phyloP scores from a whole-genome alignment of 2,797 vertebrate genomes.

The Vireo griseus region DNA sequence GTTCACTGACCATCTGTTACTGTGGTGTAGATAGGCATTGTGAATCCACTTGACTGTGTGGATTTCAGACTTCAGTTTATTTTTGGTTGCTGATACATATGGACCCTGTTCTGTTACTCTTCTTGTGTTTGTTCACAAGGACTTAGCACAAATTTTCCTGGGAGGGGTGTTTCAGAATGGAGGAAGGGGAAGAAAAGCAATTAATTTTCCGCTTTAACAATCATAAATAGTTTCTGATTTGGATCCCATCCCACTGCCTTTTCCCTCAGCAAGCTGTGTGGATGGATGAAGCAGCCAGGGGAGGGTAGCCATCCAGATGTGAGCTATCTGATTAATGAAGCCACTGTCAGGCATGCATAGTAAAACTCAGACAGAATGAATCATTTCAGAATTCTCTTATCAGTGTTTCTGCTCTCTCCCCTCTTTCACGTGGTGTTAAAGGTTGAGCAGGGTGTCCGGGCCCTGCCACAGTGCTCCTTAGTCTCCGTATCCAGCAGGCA shows the following conservation, averaged over 20 bases:
- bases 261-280: background rate
- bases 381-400: constrained; percentile 27
- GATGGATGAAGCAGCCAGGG: background rate
- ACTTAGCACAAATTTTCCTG: constrained; percentile 21
- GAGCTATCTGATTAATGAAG: constrained; percentile 48
- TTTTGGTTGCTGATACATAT: constrained; percentile 71
- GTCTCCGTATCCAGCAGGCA: background rate
- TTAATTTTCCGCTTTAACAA: constrained; percentile 32
- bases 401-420: background rate
- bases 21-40: constrained; percentile 56
- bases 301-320: constrained; percentile 32
- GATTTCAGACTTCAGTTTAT: constrained; percentile 66
- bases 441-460: background rate
- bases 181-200: constrained; percentile 6
- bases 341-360: constrained; percentile 13
- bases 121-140: constrained; percentile 70
- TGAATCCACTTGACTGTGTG: constrained; percentile 45
- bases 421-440: background rate
- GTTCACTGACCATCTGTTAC: constrained; percentile 80
- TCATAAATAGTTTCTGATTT: constrained; percentile 26
- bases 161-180: constrained; percentile 2
- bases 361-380: constrained; percentile 54
- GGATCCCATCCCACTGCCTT: background rate
- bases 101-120: constrained; percentile 71
- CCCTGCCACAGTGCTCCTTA: background rate